phyloP scores from a whole-genome alignment of 2,113 vertebrate genomes.

The Lathamus discolor region DNA sequence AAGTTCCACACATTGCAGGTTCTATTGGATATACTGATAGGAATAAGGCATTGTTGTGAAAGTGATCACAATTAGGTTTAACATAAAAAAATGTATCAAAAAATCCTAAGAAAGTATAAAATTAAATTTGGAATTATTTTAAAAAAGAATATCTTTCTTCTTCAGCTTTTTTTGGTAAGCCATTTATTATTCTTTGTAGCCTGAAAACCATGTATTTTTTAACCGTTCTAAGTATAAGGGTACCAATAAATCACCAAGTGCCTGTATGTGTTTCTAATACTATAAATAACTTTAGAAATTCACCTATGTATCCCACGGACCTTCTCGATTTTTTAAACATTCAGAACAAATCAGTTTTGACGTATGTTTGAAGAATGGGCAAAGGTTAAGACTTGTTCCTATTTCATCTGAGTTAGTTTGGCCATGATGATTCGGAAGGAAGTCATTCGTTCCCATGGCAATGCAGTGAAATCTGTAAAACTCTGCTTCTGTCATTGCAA shows the following conservation, averaged over 20 bases:
- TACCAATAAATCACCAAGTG: conserved; percentile 13
- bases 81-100: not conserved
- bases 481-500: conserved; percentile 32
- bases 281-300: conserved; percentile 40
- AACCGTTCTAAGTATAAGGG: not conserved
- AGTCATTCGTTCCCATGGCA: conserved; percentile 51
- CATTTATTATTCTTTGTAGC: not conserved
- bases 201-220: not conserved
- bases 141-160: not conserved
- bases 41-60: not conserved
- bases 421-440: conserved; percentile 19
- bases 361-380: conserved; percentile 15
- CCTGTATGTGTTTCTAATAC: not conserved
- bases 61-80: not conserved
- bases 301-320: not conserved
- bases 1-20: not conserved
- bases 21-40: not conserved
- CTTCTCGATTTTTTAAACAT: conserved; percentile 43
- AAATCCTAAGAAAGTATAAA: not conserved
- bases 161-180: not conserved
- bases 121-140: not conserved
- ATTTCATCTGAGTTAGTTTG: conserved; percentile 43
- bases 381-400: conserved; percentile 59
- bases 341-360: conserved; percentile 32
- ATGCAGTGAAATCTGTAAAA: conserved; percentile 24